phyloP scores from a whole-genome alignment of 2,113 vertebrate genomes.

The Vombatus ursinus region DNA sequence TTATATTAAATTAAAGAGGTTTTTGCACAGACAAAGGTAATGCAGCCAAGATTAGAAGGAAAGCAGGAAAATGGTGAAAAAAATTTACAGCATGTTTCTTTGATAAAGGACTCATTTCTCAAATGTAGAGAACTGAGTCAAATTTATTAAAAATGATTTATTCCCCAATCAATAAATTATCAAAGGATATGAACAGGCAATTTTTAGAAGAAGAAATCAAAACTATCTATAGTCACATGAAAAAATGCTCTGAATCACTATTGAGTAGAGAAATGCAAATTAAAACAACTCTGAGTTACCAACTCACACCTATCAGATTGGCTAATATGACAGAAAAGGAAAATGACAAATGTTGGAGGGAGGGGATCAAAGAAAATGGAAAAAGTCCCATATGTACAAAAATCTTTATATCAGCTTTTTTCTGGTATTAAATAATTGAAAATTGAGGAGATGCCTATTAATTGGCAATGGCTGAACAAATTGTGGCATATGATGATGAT shows the following conservation, averaged over 20 bases:
- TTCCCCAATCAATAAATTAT: background rate
- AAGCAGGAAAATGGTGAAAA: background rate
- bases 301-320: background rate
- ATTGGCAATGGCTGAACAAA: too few species aligned
- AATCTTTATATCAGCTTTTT: too few species aligned
- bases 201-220: background rate
- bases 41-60: background rate
- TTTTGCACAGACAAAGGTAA: too few species aligned
- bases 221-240: background rate
- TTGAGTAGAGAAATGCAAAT: background rate
- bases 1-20: too few species aligned
- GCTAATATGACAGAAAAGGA: background rate
- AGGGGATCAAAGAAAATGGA: background rate
- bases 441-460: too few species aligned
- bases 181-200: background rate
- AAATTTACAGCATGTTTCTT: background rate
- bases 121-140: background rate
- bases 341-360: background rate
- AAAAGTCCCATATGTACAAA: too few species aligned
- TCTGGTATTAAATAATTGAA: too few species aligned
- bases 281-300: background rate
- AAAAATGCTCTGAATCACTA: background rate
- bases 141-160: background rate
- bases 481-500: too few species aligned
- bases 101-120: background rate